phyloP scores from a whole-genome alignment of 2,888 invertebrate genomes.

The Amphipoea lucens region DNA sequence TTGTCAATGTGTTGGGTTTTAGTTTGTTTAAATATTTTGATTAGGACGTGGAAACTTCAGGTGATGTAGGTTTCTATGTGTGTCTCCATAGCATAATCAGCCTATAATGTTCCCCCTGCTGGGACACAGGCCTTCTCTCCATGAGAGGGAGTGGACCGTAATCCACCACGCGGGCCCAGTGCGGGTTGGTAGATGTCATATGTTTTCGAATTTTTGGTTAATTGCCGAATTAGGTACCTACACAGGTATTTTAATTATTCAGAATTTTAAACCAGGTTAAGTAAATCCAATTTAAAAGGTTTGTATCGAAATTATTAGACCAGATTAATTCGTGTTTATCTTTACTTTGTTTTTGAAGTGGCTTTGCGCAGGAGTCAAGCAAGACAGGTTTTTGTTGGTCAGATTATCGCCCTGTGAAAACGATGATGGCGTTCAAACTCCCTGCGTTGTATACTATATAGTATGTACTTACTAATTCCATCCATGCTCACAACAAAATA shows the following conservation, averaged over 20 bases:
- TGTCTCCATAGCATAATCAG: background rate
- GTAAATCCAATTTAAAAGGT: slow-evolving; percentile 19
- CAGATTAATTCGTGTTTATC: background rate
- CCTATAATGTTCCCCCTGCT: background rate
- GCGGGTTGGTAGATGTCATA: too few species aligned
- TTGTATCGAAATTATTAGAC: slow-evolving; percentile 14
- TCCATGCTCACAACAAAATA: background rate
- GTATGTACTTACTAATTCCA: background rate
- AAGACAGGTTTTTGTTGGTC: background rate
- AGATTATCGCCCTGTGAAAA: background rate
- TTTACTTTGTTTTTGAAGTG: slow-evolving; percentile 3
- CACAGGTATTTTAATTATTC: slow-evolving; percentile 27
- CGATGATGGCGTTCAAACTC: background rate
- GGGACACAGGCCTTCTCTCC: background rate
- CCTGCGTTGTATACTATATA: background rate
- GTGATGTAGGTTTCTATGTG: background rate
- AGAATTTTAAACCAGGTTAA: slow-evolving; percentile 32
- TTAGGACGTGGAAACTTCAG: background rate
- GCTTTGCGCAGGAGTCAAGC: background rate
- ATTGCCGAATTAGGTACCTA: slow-evolving; percentile 7
- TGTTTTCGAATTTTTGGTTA: too few species aligned
- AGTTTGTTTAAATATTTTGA: slow-evolving; percentile 7
- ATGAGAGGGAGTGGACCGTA: too few species aligned
- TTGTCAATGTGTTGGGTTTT: slow-evolving; percentile 35
- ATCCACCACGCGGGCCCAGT: too few species aligned